phyloP scores from a whole-genome alignment of 2,797 vertebrate species.

The Hydrolagus colliei region DNA sequence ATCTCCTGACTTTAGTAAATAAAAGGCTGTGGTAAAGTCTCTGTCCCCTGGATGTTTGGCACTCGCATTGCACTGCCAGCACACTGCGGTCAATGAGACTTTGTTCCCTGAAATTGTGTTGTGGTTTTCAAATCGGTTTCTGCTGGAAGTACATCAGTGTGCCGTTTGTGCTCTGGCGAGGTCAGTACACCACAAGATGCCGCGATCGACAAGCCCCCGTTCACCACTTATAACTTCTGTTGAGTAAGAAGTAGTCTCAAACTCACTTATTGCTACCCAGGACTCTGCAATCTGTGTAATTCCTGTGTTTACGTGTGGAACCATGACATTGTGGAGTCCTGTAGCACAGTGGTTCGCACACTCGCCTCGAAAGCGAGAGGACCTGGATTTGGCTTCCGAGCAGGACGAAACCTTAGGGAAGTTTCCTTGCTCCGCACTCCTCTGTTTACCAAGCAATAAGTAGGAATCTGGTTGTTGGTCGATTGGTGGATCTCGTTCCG shows the following conservation, averaged over 20 bases:
- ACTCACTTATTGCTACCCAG: neutral
- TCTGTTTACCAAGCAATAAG: too few relatives aligned
- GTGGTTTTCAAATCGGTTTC: conserved; percentile 5
- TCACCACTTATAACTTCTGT: neutral
- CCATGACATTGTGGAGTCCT: neutral
- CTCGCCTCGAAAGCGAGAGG: too few relatives aligned
- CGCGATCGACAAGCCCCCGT: neutral
- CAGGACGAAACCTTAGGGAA: too few relatives aligned
- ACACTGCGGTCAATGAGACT: neutral
- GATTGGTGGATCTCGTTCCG: too few relatives aligned
- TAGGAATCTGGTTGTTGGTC: too few relatives aligned
- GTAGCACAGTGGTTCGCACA: too few relatives aligned
- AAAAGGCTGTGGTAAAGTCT: neutral
- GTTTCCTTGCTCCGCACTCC: too few relatives aligned
- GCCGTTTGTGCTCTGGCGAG: neutral
- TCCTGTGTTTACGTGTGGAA: neutral
- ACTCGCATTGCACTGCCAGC: neutral
- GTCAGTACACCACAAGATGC: neutral
- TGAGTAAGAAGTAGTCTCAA: neutral
- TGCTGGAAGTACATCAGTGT: neutral
- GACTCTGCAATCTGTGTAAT: neutral
- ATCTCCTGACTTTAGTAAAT: conserved; percentile 4
- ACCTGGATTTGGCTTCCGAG: too few relatives aligned
- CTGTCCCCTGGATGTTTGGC: neutral
- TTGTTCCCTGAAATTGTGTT: conserved; percentile 8